These are phyloP conservation scores for Cheirogaleus major DNA, from an alignment of 2,797 vertebrate genomes.

Conservation along the genomic window DNA sequence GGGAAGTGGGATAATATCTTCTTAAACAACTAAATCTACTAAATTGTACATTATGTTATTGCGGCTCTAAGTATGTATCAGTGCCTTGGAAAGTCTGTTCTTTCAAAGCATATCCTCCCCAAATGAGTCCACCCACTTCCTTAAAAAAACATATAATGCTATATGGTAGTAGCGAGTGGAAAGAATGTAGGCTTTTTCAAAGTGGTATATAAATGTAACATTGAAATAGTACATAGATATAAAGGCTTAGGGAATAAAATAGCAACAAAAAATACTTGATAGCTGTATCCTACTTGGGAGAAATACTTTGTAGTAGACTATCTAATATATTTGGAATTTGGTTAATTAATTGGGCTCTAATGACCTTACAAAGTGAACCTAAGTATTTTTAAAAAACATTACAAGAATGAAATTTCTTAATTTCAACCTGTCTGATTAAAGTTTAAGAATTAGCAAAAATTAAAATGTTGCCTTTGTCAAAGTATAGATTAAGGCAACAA, in stretches of 20 bases:
- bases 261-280: constrained; percentile 14
- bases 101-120: constrained; percentile 3
- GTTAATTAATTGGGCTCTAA: constrained; percentile 13
- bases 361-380: constrained; percentile 15
- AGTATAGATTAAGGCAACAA: constrained; percentile 38
- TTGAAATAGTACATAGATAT: neutral
- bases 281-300: constrained; percentile 12
- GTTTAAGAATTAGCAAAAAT: constrained; percentile 4
- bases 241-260: constrained; percentile 23
- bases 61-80: constrained; percentile 6
- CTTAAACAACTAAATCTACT: constrained; percentile 40
- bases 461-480: constrained; percentile 16
- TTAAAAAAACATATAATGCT: constrained; percentile 47
- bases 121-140: constrained; percentile 24
- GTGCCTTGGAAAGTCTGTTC: constrained; percentile 35
- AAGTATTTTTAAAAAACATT: constrained; percentile 45
- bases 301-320: constrained; percentile 36
- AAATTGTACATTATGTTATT: constrained; percentile 32
- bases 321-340: constrained; percentile 16
- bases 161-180: neutral
- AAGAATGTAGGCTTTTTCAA: constrained; percentile 21
- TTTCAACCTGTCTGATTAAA: constrained; percentile 9
- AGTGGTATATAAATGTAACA: neutral
- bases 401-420: constrained; percentile 3
- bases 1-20: constrained; percentile 45